A percentile compares a stretch with the other conserved stretches of the same genome.
Conservation (phyloP, 2,888 invertebrate species). For the Zaprionus obscuricornis region DNA sequence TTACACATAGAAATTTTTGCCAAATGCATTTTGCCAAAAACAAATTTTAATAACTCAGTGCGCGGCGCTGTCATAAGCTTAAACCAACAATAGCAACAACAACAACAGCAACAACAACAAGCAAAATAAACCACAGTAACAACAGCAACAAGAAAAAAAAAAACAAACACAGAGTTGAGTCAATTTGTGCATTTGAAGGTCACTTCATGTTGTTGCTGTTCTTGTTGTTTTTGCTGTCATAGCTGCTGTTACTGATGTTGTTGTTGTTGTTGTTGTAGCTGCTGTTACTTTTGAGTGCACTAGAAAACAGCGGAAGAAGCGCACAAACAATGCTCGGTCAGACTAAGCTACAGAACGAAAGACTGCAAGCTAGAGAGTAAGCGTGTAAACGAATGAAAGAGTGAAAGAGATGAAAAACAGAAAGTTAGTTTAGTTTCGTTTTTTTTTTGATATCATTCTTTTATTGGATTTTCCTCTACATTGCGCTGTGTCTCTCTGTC, state of each 20-base stretch:
- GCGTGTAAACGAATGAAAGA: constrained; percentile 1
- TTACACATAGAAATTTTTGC: constrained; percentile 27
- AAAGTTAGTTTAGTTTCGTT: background rate
- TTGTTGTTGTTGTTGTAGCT: constrained; percentile 4
- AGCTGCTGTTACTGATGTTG: constrained; percentile 2
- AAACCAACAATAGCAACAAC: constrained; percentile 16
- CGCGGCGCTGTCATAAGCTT: constrained; percentile 45
- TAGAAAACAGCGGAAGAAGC: constrained; percentile 47
- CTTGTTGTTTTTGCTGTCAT: constrained; percentile 1
- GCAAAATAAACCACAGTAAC: constrained; percentile 13
- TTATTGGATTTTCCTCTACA: constrained; percentile 43
- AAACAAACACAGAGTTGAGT: constrained; percentile 55
- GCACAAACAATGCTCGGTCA: constrained; percentile 31
- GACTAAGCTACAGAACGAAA: constrained; percentile 1
- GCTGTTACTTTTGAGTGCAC: constrained; percentile 48
- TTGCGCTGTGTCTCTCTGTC: background rate
- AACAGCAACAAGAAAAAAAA: constrained; percentile 24
- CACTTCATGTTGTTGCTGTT: constrained; percentile 17
- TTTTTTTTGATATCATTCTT: constrained; percentile 13
- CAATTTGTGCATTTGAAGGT: constrained; percentile 70
- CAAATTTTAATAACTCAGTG: constrained; percentile 63
- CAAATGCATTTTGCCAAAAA: constrained; percentile 55
- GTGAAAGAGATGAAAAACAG: background rate
- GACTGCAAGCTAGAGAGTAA: background rate
- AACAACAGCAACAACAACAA: constrained; percentile 19